Evolutionary conservation across 2,113 vertebrate species (phyloP), one percentile per base, ranked within the genome.

Genomic region (Gulo gulo): DNA sequence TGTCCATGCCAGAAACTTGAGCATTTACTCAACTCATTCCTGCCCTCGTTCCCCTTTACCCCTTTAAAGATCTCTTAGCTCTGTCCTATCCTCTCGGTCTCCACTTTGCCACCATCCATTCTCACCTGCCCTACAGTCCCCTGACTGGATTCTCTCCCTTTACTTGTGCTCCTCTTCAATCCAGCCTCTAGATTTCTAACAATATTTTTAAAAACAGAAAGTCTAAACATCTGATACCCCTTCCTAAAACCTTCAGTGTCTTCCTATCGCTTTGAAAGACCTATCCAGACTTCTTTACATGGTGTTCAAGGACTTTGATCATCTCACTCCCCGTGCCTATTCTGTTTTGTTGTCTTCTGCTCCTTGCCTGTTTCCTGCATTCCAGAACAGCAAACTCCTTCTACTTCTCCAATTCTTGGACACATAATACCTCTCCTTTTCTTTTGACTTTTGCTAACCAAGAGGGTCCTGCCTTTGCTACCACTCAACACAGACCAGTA

Each of bases 21-120:
- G 36, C 14, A 2, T 26, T 79, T 15, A 39, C 24, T 15, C 18
- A 4, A 67, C 20, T 6, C 55, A 29, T n/a, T n/a, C 0, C 6
- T 15, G 31, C 24, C 20, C 23, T 65, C 4, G 0, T 15, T n/a
- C 23, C n/a, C 20, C 3, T 2, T 20, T 15, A 16, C 2, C 6
- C 0, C 4, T 34, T 26, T 11, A 1, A 34, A 36, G 36, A 13
- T 23, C 4, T 67, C 23, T 10, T 39, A 26, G 16, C 18, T 85
- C 20, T 34, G 0, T 42, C 31, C n/a, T n/a, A 47, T 52, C 7
- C 10, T 74, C 12, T 13, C 1, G 0, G 39, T 31, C n/a, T 59
- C 67, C 34, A 18, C 24, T 34, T 26, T 36, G 2, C 24, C 11
- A 15, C 36, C 1, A 20, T 24, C 14, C 52, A 13, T 42, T 59